Evolutionary conservation across 2,797 vertebrate genomes (phyloP), one percentile per base, ranked within the genome.

Genomic region (Acrossocheilus wenchowensis): DNA sequence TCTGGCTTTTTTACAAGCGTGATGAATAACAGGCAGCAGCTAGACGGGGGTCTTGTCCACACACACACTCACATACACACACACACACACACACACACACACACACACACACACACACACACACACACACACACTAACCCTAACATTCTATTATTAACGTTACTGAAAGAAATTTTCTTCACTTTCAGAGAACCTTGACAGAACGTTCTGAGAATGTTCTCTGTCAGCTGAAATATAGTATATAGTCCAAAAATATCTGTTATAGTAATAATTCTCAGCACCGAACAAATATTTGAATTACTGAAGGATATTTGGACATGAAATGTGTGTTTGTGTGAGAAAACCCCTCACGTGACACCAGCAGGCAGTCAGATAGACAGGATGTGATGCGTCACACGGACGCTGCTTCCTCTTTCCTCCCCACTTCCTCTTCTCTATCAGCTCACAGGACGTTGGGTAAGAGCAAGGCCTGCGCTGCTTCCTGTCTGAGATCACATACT

Each of bases 401-500:
- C 75, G 60, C 81, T 81, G 71, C 85, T 88, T 90, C 78, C 85
- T 66, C 36, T 39, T 64, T 60, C 45, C 48, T 57, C 36, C 14
- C 48, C 66, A 36, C 81, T 87, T 88, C 86, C 86, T 73, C 69
- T 83, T 62, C 74, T 74, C 39, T 72, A 81, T 85, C 62, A 78
- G 66, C 89, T 68, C 39, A 69, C 66, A 87, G 85, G 85, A 88
- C 75, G 89, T 90, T 88, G 85, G 74, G 78, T 85, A 90, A 87
- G 74, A 75, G 66, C 72, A n/a, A 23, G 43, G 77, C 9, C 43
- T 64, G 69, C 34, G 6, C 57, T 57, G 41, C 72, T 60, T 39
- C 84, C 84, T 73, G 72, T 71, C 72, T n/a, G 69, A 75, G 82
- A 73, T 71, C 71, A 87, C 30, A 84, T 19, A 26, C 36, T 62